phyloP scores from a whole-genome alignment of 2,888 invertebrate species.

The Xestobium rufovillosum region DNA sequence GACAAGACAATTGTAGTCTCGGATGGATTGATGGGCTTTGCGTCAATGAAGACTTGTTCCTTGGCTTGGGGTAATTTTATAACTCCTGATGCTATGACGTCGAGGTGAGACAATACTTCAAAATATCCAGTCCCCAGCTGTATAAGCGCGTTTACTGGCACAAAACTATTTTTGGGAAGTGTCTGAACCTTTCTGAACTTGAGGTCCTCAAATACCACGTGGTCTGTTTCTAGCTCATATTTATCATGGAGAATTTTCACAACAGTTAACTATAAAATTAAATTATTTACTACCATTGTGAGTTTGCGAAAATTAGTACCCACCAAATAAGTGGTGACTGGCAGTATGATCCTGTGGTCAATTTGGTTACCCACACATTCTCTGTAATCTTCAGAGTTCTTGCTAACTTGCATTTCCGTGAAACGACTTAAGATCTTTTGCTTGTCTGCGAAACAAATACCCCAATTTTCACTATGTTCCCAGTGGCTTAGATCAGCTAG shows the following conservation, averaged over 20 bases:
- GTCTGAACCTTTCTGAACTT: slow-evolving; percentile 33
- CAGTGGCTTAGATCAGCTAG: slow-evolving; percentile 74
- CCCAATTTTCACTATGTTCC: slow-evolving; percentile 83
- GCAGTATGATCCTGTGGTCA: slow-evolving; percentile 34
- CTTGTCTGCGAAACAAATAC: slow-evolving; percentile 39
- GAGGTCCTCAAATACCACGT: slow-evolving; percentile 38
- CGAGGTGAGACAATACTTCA: slow-evolving; percentile 47
- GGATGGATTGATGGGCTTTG: slow-evolving; percentile 41
- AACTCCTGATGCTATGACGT: slow-evolving; percentile 62
- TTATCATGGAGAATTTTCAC: too few relatives aligned
- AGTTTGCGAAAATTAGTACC: slow-evolving; percentile 13
- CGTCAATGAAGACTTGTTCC: slow-evolving; percentile 48
- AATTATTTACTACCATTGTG: too few relatives aligned
- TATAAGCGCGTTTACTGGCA: slow-evolving; percentile 40
- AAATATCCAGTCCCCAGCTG: slow-evolving; percentile 41
- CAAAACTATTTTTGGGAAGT: slow-evolving; percentile 36
- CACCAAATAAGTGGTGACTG: slow-evolving; percentile 36
- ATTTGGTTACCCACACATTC: slow-evolving; percentile 37
- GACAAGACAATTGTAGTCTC: slow-evolving; percentile 47
- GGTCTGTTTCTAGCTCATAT: too few relatives aligned
- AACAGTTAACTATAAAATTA: too few relatives aligned
- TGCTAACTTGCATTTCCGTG: slow-evolving; percentile 41
- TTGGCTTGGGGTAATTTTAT: slow-evolving; percentile 54
- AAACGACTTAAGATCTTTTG: slow-evolving; percentile 35
- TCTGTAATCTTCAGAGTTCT: slow-evolving; percentile 44